Base-by-base conservation (phyloP, 2,888 invertebrate species). In the Acanthoscelides obtectus region DNA sequence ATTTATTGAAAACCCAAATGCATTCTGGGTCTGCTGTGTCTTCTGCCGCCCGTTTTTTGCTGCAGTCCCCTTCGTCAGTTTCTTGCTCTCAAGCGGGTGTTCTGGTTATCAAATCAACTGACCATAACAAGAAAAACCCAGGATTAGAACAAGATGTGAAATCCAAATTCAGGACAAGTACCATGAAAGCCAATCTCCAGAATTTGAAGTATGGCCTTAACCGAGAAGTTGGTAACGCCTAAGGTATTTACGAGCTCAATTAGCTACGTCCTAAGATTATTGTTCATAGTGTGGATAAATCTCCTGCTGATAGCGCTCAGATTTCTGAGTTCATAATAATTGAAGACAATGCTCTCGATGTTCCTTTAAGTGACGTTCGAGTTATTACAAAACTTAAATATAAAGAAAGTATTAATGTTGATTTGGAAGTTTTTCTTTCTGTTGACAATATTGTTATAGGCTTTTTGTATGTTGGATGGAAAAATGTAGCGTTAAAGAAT, bases 311-410 rank as follows among this genome's bases (percentile, higher is more conserved):
- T 1, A 20, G 2, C 8, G 1, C 22, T 64, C n/a, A n/a, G n/a
- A n/a, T n/a, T 12, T 12, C 22, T 20, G 22, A 64, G 19, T 21
- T 22, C 4, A 69, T 69, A 19, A 20, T 69, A 8, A n/a, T n/a
- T n/a, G n/a, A 5, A 17, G 20, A 20, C 2, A 69, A 69, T 69
- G 65, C 63, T 19, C 5, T 69, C 1, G 27, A 21, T 69, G 22
- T 69, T 20, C 22, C 64, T 22, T 4, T n/a, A 0, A 5, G 22
- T 20, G 19, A 6, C 19, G 22, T 69, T 64, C 64, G 65, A 22
- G 20, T 69, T n/a, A 22, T 69, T n/a, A 69, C 69, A 19, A 69
- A 69, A 64, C 19, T 69, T 17, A 69, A 69, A 64, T 22, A 69
- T 65, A 22, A n/a, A 19, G n/a, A n/a, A 12, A 65, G 17, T 12